phyloP scores from a whole-genome alignment of 2,113 vertebrate species.

The Lagopus leucura region DNA sequence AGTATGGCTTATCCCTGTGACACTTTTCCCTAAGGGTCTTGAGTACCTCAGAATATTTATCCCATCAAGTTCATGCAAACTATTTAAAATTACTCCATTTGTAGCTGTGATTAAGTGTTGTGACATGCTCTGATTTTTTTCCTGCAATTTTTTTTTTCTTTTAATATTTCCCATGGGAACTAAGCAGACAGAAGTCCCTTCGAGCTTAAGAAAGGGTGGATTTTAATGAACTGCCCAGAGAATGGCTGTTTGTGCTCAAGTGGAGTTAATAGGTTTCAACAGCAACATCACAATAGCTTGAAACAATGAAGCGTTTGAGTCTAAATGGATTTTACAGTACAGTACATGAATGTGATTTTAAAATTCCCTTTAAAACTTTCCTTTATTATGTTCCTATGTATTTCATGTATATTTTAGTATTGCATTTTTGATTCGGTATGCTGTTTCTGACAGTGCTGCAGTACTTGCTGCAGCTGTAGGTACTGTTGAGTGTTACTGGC shows the following conservation, averaged over 20 bases:
- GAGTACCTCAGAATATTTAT: constrained; percentile 70
- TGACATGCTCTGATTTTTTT: constrained; percentile 60
- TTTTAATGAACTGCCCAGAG: constrained; percentile 60
- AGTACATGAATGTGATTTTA: not conserved
- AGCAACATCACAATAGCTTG: constrained; percentile 13
- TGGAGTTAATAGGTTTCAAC: constrained; percentile 53
- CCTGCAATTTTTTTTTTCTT: not conserved
- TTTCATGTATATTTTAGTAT: not conserved
- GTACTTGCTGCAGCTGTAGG: not conserved
- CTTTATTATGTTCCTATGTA: not conserved
- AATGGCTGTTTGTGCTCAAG: constrained; percentile 37
- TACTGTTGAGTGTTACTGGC: not conserved
- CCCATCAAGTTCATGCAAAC: constrained; percentile 53
- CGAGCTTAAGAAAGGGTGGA: not conserved
- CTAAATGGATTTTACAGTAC: constrained; percentile 22
- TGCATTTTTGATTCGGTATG: not conserved
- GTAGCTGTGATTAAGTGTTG: constrained; percentile 64
- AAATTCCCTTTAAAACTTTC: constrained; percentile 37
- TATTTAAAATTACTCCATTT: constrained; percentile 66
- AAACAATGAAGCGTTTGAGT: constrained; percentile 20
- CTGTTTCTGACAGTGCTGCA: not conserved
- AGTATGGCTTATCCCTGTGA: constrained; percentile 54
- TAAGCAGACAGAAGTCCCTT: constrained; percentile 29
- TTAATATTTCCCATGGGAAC: constrained; percentile 39
- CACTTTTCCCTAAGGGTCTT: constrained; percentile 42